Percentiles rank a stretch among this genome's conserved stretches.
phyloP scores from a whole-genome alignment of 1,140 invertebrate species.

The Drosophila pachea region DNA sequence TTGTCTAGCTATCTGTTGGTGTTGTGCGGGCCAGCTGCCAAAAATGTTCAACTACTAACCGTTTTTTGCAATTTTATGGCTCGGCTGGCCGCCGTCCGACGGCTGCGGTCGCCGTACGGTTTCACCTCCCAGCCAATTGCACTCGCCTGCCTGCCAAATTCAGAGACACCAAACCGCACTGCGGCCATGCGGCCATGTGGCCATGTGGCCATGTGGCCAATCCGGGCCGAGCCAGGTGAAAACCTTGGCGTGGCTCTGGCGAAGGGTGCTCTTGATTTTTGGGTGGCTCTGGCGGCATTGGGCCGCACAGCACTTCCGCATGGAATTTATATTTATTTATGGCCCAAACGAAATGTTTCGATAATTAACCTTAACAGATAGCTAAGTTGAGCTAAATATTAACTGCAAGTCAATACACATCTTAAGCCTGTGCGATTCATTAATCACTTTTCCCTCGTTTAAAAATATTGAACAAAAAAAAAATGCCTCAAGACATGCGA shows the following conservation, averaged over 20 bases:
- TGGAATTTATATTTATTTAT: too few relatives aligned
- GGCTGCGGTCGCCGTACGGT: constrained; percentile 10
- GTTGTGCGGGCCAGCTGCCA: constrained; percentile 42
- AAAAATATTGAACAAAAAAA: too few relatives aligned
- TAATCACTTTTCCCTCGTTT: too few relatives aligned
- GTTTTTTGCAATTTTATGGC: constrained; percentile 48
- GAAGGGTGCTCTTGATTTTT: constrained; percentile 43
- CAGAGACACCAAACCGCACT: constrained; percentile 30
- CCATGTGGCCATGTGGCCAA: too few relatives aligned
- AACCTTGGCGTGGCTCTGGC: constrained; percentile 50
- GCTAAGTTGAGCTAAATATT: constrained; percentile 9
- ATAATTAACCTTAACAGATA: constrained; percentile 1
- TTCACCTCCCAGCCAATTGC: constrained; percentile 44
- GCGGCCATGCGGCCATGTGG: constrained; percentile 56
- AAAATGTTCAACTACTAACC: constrained; percentile 57
- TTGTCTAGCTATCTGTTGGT: constrained; percentile 41
- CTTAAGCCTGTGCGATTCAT: too few relatives aligned
- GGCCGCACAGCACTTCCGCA: constrained; percentile 25
- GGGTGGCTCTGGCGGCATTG: constrained; percentile 21
- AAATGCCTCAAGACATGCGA: too few relatives aligned
- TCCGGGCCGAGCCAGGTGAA: constrained; percentile 30
- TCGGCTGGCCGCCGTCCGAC: constrained; percentile 29
- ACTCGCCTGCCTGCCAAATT: constrained; percentile 44
- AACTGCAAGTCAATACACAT: too few relatives aligned
- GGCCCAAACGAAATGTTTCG: neutral